Conservation (phyloP, 2,113 vertebrate species). For the Campylorhamphus procurvoides region DNA sequence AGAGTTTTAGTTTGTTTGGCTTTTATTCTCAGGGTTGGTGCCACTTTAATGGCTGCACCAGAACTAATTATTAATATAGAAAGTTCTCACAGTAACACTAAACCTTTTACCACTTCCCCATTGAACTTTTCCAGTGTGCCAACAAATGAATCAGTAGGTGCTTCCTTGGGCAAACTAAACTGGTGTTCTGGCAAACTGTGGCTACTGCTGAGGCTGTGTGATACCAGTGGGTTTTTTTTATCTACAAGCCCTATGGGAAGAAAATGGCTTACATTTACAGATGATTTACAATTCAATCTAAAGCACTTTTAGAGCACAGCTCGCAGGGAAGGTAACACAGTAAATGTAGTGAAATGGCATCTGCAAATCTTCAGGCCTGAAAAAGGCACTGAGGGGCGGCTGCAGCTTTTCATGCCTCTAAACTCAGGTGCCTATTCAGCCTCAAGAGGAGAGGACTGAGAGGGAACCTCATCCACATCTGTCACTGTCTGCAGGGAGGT, state of each 20-base stretch:
- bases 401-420: neutral
- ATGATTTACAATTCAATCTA: neutral
- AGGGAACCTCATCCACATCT: neutral
- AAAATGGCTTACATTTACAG: neutral
- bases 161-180: neutral
- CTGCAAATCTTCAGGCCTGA: neutral
- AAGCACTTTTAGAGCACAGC: neutral
- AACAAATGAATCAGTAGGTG: neutral
- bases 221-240: neutral
- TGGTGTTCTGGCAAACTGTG: neutral
- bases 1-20: neutral
- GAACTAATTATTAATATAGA: neutral
- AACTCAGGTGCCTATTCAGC: neutral
- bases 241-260: neutral
- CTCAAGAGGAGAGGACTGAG: neutral
- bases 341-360: neutral
- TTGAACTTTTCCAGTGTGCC: neutral
- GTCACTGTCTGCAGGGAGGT: neutral
- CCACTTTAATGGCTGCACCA: neutral
- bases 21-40: neutral
- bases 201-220: neutral
- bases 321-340: fast-evolving
- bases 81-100: neutral
- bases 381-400: neutral
- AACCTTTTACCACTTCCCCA: neutral